Base-by-base conservation (phyloP, 2,797 vertebrate genomes). In the Catostomus latipinnis region DNA sequence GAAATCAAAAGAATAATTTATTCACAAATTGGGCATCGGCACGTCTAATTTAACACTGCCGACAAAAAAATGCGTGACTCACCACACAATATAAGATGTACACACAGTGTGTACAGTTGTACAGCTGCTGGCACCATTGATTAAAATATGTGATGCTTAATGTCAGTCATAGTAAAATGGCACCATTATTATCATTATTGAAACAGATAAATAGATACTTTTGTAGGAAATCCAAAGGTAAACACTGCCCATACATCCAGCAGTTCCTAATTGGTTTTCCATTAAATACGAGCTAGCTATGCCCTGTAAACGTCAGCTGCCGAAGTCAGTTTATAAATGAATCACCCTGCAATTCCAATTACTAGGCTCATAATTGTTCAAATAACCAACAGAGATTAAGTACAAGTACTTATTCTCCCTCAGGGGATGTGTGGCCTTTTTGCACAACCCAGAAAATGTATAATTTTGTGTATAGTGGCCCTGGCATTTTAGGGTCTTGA, bases 371-470 rank as follows among this genome's bases (percentile, higher is more conserved):
- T 82, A 76, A 82, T 74, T 82, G 66, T 78, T 74, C 77, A 62
- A 80, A 74, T 74, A 77, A 80, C 69, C 70, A 74, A 77, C 63
- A 81, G 70, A 71, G 54, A 74, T 82, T 80, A 76, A 82, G 82
- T 1, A 56, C 79, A 62, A 73, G 45, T 16, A 54, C 43, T 50
- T 60, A 71, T 71, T 74, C 69, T 52, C 72, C 76, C 63, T 22
- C 22, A 63, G 76, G 80, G 43, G 18, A 78, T n/a, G 1, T 50
- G 50, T 70, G 71, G 60, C 77, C 67, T 74, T 85, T 78, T 11
- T 66, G 46, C 57, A 60, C 46, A 52, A 56, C 67, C 66, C 48
- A 48, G 70, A 74, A 72, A 77, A 85, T 80, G 54, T 71, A 83
- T 83, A 3, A 54, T 68, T 72, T 71, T 54, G 53, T 60, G 34